These are phyloP conservation scores for Brachionus asplanchnoidis DNA, from an alignment of 1,140 invertebrate species.

Conservation along the genomic window DNA sequence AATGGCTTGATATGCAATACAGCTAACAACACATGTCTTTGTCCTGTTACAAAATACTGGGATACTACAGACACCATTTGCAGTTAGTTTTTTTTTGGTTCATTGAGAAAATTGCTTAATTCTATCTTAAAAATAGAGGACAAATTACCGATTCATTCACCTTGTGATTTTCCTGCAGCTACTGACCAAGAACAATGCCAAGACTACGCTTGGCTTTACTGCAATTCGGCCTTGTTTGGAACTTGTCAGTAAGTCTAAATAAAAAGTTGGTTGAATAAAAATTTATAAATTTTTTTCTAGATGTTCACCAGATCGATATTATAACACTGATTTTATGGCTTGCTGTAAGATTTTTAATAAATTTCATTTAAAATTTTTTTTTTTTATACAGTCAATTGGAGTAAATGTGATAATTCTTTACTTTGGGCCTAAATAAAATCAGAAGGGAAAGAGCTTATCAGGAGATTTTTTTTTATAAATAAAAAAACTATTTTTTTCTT, in stretches of 20 bases:
- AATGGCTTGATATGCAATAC: constrained; percentile 31
- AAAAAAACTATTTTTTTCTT: too few species aligned
- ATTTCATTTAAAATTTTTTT: neutral
- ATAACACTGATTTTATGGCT: neutral
- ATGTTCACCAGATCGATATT: constrained; percentile 15
- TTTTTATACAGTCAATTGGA: too few species aligned
- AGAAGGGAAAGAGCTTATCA: too few species aligned
- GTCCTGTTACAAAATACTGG: constrained; percentile 21
- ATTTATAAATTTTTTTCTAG: neutral
- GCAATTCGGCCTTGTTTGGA: neutral
- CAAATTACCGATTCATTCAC: neutral
- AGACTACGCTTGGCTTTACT: constrained; percentile 36
- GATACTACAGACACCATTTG: constrained; percentile 3
- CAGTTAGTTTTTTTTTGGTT: neutral
- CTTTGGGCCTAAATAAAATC: too few species aligned
- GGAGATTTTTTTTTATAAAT: too few species aligned
- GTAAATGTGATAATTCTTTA: neutral
- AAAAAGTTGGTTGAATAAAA: neutral
- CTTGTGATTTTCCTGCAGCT: neutral
- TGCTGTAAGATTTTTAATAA: neutral
- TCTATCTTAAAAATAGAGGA: neutral
- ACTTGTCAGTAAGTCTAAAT: neutral
- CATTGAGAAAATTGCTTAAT: neutral
- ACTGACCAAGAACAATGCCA: neutral
- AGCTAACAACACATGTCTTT: neutral